Evolutionary conservation across 1,140 invertebrate genomes (phyloP), one percentile per base, ranked within the genome.

Genomic region (Dendroctonus valens): DNA sequence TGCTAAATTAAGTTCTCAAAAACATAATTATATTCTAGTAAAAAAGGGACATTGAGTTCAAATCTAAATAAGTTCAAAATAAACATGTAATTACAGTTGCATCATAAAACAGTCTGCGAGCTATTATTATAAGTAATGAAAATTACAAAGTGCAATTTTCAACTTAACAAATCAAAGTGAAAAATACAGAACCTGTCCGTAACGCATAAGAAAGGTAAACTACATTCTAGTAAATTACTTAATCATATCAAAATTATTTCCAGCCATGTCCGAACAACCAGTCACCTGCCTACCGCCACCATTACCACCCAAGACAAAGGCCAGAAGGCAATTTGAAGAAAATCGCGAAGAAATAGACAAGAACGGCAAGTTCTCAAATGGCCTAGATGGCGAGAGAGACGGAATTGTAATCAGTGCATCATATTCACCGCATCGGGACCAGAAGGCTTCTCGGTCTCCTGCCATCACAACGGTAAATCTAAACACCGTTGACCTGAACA

Each of bases 221-320:
- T 42, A 67, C 65, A 67, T 67, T 61, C 65, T 61, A 67, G 40
- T 48, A 59, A 65, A 67, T 60, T 67, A 61, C 49, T 59, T 61
- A 67, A 67, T 67, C 64, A 49, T 40, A 38, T 59, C 15, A 11
- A 68, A 62, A 60, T 54, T 46, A 40, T 55, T 68, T 63, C 42
- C 54, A 68, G 66, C 52, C 40, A 68, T 63, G 66, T 62, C 66
- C 14, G 60, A 58, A 51, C 66, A 38, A 41, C 55, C 60, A 62
- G 66, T 68, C 66, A 59, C 66, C 53, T 62, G 57, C 42, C n/a
- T 69, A 66, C 75, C 76, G 46, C 77, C 77, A 60, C 76, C 76
- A 49, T 64, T 78, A 53, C 77, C 75, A 37, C 76, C 76, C 46
- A 79, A 79, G 71, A 77, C 74, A 48, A 70, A 70, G 52, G 41